phyloP scores from a whole-genome alignment of 2,113 vertebrate species.

The Arizona elegans region DNA sequence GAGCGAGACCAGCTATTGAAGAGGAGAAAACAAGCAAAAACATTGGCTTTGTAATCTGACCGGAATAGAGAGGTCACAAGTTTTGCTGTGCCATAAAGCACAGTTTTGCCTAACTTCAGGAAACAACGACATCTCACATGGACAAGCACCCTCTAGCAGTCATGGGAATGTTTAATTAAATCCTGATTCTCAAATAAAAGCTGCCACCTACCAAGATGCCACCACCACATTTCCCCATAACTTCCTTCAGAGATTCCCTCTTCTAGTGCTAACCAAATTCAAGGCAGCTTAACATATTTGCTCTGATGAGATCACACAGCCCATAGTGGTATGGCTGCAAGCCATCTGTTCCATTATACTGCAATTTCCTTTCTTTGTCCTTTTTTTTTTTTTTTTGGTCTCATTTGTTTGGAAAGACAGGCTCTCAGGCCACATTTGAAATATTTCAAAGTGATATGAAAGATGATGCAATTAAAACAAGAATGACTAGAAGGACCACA shows the following conservation, averaged over 20 bases:
- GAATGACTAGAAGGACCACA: constrained; percentile 6
- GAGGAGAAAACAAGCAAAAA: not conserved
- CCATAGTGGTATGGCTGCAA: constrained; percentile 48
- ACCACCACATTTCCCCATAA: constrained; percentile 32
- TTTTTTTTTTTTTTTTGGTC: constrained; percentile 1
- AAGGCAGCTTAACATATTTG: constrained; percentile 47
- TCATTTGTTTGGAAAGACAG: constrained; percentile 38
- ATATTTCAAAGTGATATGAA: constrained; percentile 34
- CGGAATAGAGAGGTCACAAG: not conserved
- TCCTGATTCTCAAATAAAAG: constrained; percentile 9
- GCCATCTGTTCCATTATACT: constrained; percentile 58
- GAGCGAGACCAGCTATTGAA: not conserved
- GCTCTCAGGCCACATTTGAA: constrained; percentile 22
- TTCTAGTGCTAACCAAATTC: constrained; percentile 31
- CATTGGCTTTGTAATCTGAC: not conserved
- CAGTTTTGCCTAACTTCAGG: not conserved
- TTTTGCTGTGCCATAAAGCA: not conserved
- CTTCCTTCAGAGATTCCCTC: constrained; percentile 28
- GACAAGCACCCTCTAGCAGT: constrained; percentile 8
- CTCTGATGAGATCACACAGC: constrained; percentile 50
- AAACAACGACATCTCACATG: constrained; percentile 6
- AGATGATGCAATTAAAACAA: constrained; percentile 28
- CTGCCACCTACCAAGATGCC: constrained; percentile 43
- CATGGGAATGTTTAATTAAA: constrained; percentile 5
- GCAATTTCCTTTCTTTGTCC: constrained; percentile 48